Evolutionary conservation across 2,888 invertebrate species (phyloP).

Genomic region (Syrphus vitripennis): DNA sequence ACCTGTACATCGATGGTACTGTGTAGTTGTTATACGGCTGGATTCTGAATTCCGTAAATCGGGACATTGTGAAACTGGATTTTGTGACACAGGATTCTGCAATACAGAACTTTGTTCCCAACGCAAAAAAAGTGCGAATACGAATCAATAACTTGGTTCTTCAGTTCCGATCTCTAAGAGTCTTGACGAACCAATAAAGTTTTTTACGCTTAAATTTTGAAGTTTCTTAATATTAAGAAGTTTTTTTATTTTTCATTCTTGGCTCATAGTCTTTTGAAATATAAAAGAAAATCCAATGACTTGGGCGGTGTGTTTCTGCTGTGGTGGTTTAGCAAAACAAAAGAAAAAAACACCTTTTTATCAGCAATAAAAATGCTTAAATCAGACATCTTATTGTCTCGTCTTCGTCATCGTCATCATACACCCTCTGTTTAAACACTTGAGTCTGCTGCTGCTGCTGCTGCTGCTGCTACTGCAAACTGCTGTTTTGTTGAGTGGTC

Average conservation of each 20-base stretch:
- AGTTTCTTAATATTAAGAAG: background rate
- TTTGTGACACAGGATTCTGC: too few relatives aligned
- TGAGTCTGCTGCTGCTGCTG: conserved; percentile 10
- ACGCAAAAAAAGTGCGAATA: too few relatives aligned
- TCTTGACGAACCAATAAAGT: background rate
- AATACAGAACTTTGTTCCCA: too few relatives aligned
- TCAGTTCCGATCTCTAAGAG: background rate
- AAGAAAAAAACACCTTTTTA: conserved; percentile 54
- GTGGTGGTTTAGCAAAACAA: conserved; percentile 25
- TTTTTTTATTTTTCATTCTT: background rate
- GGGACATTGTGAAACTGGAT: too few relatives aligned
- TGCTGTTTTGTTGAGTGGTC: background rate
- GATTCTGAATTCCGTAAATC: too few relatives aligned
- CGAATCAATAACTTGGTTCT: background rate
- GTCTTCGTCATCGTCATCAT: background rate
- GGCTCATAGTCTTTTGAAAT: background rate
- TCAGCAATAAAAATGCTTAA: conserved; percentile 57
- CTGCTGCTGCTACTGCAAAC: background rate
- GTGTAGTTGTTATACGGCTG: too few relatives aligned
- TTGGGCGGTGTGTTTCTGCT: conserved; percentile 7
- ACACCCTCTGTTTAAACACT: conserved; percentile 39
- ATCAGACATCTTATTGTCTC: conserved; percentile 12
- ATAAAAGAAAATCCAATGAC: conserved; percentile 4
- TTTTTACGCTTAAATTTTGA: background rate
- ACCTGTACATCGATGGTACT: too few relatives aligned